phyloP scores from a whole-genome alignment of 2,888 invertebrate genomes.

The Proisotoma minuta region DNA sequence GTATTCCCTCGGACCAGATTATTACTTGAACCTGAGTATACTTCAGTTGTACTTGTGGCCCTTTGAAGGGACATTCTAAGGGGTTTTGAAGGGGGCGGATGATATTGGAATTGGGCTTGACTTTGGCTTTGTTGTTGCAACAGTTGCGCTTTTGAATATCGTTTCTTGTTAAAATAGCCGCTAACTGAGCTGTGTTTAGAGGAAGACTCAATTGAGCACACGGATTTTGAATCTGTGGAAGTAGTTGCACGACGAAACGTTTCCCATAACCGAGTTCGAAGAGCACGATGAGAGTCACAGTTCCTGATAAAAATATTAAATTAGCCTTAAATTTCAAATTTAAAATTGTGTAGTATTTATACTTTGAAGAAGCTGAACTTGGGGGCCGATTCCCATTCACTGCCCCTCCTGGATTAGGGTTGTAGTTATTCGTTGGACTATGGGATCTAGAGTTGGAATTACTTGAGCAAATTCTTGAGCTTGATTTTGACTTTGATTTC shows the following conservation, averaged over 20 bases:
- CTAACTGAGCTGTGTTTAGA: constrained; percentile 32
- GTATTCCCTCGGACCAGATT: no score
- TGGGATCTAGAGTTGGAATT: no score
- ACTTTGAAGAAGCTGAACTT: constrained; percentile 46
- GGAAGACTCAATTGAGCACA: constrained; percentile 44
- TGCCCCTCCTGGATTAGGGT: no score
- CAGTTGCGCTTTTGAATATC: constrained; percentile 42
- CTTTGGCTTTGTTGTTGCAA: constrained; percentile 25
- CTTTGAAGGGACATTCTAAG: constrained; percentile 74
- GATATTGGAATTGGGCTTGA: no score
- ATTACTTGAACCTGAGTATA: constrained; percentile 40
- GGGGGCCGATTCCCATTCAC: no score
- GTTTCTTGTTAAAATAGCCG: constrained; percentile 44
- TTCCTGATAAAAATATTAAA: constrained; percentile 26
- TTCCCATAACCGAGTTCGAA: constrained; percentile 47
- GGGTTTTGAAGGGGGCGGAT: constrained; percentile 79
- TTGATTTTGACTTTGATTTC: constrained; percentile 33
- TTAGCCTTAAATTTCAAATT: not conserved
- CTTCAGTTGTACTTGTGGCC: constrained; percentile 60
- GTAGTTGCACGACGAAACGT: constrained; percentile 46
- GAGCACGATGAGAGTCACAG: constrained; percentile 44
- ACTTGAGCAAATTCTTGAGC: constrained; percentile 28
- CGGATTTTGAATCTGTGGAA: constrained; percentile 44
- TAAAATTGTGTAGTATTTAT: not conserved
- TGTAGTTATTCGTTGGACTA: no score